These are phyloP conservation scores for Zonitis immaculata DNA, from an alignment of 2,888 invertebrate genomes.

Conservation along the genomic window DNA sequence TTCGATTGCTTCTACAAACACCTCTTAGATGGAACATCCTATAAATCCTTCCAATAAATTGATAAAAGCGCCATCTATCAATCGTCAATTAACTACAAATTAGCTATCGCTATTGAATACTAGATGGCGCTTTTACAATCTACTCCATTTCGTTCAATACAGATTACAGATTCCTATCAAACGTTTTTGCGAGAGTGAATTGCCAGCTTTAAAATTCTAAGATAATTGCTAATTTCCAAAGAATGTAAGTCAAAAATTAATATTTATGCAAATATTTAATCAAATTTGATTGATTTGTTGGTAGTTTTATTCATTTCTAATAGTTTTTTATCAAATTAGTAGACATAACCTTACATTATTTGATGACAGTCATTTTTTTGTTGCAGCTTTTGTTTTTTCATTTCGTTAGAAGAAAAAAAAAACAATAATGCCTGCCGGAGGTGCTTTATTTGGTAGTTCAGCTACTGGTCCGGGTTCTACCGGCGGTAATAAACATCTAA, in stretches of 20 bases:
- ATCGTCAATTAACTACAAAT: too few species aligned
- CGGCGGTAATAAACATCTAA: slow-evolving; percentile 81
- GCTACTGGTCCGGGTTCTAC: slow-evolving; percentile 73
- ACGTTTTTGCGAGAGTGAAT: background rate
- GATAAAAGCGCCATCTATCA: too few species aligned
- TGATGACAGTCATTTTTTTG: background rate
- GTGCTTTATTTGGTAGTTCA: slow-evolving; percentile 71
- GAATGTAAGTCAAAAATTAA: background rate
- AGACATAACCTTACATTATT: background rate
- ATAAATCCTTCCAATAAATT: too few species aligned
- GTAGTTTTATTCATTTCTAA: too few species aligned
- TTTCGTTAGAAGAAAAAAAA: too few species aligned
- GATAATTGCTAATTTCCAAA: background rate
- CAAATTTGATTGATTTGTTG: background rate
- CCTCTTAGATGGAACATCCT: too few species aligned
- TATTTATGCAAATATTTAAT: too few species aligned
- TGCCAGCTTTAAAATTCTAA: background rate
- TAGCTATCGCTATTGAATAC: too few species aligned
- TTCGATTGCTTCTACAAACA: too few species aligned
- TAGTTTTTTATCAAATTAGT: too few species aligned
- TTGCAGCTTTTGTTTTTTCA: background rate
- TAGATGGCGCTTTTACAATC: background rate
- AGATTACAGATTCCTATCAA: background rate
- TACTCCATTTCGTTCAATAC: too few species aligned
- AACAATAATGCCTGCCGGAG: slow-evolving; percentile 59